Base-by-base conservation (phyloP, 2,797 vertebrate species). In the Iguana delicatissima region DNA sequence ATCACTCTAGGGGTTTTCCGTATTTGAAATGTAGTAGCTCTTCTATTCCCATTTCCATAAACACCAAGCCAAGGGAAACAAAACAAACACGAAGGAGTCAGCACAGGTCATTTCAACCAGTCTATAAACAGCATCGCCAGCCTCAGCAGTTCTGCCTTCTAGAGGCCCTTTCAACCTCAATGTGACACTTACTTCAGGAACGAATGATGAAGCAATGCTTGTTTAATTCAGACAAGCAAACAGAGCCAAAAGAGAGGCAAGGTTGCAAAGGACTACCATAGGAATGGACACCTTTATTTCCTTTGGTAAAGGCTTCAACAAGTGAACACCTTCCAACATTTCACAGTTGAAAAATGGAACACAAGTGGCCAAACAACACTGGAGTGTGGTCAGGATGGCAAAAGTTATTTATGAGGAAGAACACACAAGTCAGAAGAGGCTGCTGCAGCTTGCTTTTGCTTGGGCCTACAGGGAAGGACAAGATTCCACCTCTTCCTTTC, bases 31-130 rank as follows among this genome's bases (percentile, higher is more conserved):
- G 93, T 95, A 94, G 95, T 95, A 96, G 94, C 93, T 92, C 94
- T 94, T 95, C 95, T 96, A 94, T 90, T 93, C 94, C 67, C 91
- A 94, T 95, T 96, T 96, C 94, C 93, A 93, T 91, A 90, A 94
- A 92, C 93, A 80, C 92, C 57, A 67, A 85, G 95, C 92, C 95
- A 96, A 95, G 95, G 95, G 92, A 95, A 96, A 95, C 93, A 96
- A 1, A 93, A 94, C 94, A 94, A 94, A 96, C 94, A 94, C 20
- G 90, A 91, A 92, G 95, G 94, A 95, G 59, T 18, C 50, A 35
- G 80, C 42, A n/a, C 18, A 74, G 80, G 90, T 91, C 85, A 91
- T 62, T 76, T 79, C 57, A 87, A 79, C 72, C 76, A 67, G 74
- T 46, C 74, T 95, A 93, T 88, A 93, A 85, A 67, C 95, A 95